Base-by-base conservation (phyloP, 2,113 vertebrate species). In the Gnathonemus longibarbis region DNA sequence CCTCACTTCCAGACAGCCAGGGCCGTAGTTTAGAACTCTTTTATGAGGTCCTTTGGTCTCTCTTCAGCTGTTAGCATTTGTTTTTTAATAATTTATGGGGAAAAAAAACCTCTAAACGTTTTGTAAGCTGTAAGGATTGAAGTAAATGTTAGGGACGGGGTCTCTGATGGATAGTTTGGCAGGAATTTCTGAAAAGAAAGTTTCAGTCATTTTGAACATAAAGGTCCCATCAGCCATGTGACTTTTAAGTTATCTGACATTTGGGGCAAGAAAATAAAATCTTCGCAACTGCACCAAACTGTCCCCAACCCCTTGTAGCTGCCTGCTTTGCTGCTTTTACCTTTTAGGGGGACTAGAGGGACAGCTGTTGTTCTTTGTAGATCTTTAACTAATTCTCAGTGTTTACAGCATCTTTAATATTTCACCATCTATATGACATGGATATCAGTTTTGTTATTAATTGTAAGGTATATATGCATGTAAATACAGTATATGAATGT, bases 1-100 rank as follows among this genome's bases (percentile, higher is more conserved):
- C 93, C 94, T 92, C 91, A 93, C 95, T 94, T 94, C 94, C 92
- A 93, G 93, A 58, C 96, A 94, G 94, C 94, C 93, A 92, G 92
- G 93, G 94, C 93, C 91, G 90, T 92, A 92, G 88, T 91, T 94
- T 92, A n/a, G 42, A 88, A 88, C 90, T 87, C 49, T 21, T 85
- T 90, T 92, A 70, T 53, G 66, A 15, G 5, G 50, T 89, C 85
- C 93, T 91, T 89, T 90, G 91, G 89, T 91, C 91, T 90, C 24
- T 56, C 53, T 89, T 10, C 31, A 89, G 87, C 88, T 89, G 15
- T 88, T 90, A 87, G 27, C 87, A 31, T 27, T 56, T 50, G 39
- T 87, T 87, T 62, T 53, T 53, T 56, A 53, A 53, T 53, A 53
- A 19, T 56, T 87, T 31, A 87, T 52, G 4, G n/a, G 9, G 31